Percentiles rank a stretch among this genome's conserved stretches.
Conservation (phyloP, 2,113 vertebrate genomes). For the Oenanthe melanoleuca region DNA sequence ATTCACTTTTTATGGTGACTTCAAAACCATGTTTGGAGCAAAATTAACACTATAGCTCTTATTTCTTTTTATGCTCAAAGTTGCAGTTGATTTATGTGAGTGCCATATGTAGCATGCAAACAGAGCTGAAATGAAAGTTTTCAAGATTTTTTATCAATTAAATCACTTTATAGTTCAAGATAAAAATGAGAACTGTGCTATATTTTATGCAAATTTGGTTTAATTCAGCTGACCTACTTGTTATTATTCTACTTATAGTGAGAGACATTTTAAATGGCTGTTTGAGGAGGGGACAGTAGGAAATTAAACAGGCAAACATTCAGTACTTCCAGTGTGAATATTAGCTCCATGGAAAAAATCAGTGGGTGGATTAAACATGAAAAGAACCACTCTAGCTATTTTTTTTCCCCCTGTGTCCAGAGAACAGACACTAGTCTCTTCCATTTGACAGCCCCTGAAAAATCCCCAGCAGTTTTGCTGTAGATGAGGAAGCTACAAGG, state of each 20-base stretch:
- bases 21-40: neutral
- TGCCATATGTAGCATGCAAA: neutral
- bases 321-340: neutral
- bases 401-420: neutral
- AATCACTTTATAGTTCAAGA: neutral
- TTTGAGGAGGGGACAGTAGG: neutral
- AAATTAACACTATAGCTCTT: neutral
- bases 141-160: neutral
- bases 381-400: neutral
- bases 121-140: neutral
- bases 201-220: neutral
- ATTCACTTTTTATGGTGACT: neutral
- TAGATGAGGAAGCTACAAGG: neutral
- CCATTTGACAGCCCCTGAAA: neutral
- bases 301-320: neutral
- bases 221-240: neutral
- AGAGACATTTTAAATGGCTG: neutral
- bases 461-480: neutral
- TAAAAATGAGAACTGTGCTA: neutral
- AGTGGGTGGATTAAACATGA: neutral
- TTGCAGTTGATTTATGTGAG: neutral
- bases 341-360: neutral
- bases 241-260: neutral
- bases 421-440: neutral
- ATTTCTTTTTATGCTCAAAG: neutral